Base-by-base conservation (phyloP, 2,888 invertebrate species). In the Rosalia funebris region DNA sequence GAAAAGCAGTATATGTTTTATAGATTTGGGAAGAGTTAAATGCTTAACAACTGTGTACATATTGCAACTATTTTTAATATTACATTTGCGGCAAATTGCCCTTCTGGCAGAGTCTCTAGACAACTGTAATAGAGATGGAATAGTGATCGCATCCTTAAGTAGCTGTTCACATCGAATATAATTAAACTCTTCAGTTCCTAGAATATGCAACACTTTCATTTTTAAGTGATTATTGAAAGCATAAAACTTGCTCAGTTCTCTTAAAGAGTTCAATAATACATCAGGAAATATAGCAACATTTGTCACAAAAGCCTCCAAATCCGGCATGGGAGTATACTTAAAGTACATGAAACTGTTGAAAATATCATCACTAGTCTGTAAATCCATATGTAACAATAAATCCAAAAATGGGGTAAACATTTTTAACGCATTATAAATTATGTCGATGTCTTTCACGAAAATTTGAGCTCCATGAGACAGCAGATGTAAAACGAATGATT, bases 11-110 rank as follows among this genome's bases (percentile, higher is more conserved):
- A 46, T 46, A 14, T 46, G 10, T 15, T 46, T 7, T 3, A 46
- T 32, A n/a, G 10, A 46, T 7, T 31, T 46, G 2, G 46, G 46
- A 10, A 46, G 12, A 25, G n/a, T 2, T 12, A 46, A 46, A 31
- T 46, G n/a, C 31, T 10, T 46, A 10, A 46, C 19, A 9, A 31
- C n/a, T 15, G 46, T 46, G n/a, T 31, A 15, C 14, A 46, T 4
- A 14, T 46, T 46, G n/a, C 46, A 46, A 46, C 46, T 46, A 46
- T 46, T 46, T 14, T 46, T 32, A 9, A 46, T 11, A 15, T 14
- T 10, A 15, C 31, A 46, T 15, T 46, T 46, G 7, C 10, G 12
- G 31, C 46, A 46, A 15, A 46, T 32, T 9, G 14, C 10, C 5
- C 12, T 19, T 15, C 32, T 25, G 1, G 46, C 46, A 46, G 46